Conservation (phyloP, 2,888 invertebrate genomes). For the Imbricaverruca yamaguchii region DNA sequence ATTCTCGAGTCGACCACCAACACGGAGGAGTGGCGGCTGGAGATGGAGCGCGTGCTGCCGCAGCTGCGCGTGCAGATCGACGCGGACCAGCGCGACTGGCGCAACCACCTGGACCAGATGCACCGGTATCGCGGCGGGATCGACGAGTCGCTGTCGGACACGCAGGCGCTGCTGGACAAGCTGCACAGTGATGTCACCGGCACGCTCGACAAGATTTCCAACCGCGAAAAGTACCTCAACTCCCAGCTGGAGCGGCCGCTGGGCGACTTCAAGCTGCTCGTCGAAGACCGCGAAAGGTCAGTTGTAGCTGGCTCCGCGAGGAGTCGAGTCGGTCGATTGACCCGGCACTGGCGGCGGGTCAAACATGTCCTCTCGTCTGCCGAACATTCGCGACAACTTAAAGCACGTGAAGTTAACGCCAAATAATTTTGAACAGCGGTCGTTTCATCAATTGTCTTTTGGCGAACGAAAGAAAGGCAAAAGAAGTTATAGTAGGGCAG, state of each 20-base stretch:
- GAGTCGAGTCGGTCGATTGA: too few species aligned
- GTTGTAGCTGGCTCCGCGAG: not conserved
- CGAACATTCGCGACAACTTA: too few species aligned
- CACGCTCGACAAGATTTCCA: conserved; percentile 79
- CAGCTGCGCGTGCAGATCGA: conserved; percentile 49
- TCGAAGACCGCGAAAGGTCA: not conserved
- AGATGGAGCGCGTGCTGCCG: conserved; percentile 87
- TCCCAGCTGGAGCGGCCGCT: conserved; percentile 74
- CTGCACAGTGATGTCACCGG: conserved; percentile 70
- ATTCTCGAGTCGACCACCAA: conserved; percentile 54
- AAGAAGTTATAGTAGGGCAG: too few species aligned
- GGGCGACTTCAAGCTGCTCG: conserved; percentile 62
- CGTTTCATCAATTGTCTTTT: too few species aligned
- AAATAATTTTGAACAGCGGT: too few species aligned
- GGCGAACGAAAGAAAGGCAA: too few species aligned
- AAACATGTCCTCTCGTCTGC: too few species aligned
- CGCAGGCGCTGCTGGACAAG: conserved; percentile 68
- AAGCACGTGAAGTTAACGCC: too few species aligned
- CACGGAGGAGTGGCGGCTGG: conserved; percentile 72
- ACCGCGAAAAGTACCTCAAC: conserved; percentile 86
- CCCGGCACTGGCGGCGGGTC: too few species aligned
- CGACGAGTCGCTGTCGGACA: conserved; percentile 52
- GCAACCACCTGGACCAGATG: conserved; percentile 88
- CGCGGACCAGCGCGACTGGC: conserved; percentile 75
- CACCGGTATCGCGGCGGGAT: conserved; percentile 63